Base-by-base conservation (phyloP, 2,888 invertebrate species). In the Microplitis manilae region DNA sequence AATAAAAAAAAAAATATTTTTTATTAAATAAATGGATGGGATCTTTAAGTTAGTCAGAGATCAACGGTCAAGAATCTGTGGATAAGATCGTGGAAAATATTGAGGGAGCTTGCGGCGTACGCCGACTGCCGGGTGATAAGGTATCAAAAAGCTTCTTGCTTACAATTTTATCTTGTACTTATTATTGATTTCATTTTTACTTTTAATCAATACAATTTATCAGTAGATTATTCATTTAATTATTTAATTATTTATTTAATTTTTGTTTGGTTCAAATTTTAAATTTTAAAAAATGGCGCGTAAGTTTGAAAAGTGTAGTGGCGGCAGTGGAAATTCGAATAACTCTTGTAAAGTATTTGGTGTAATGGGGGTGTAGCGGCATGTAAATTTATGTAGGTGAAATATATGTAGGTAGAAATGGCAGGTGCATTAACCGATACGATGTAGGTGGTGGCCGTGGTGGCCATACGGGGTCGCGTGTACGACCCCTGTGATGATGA, bases 401-500 rank as follows among this genome's bases (percentile, higher is more conserved):
- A 70, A 20, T n/a, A n/a, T 41, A 39, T 70, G 39, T n/a, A 15
- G 13, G 39, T 59, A 70, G 40, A 73, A 59, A 65, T 38, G 65
- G 71, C 71, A 74, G 74, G 74, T 77, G 70, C 71, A 30, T 39
- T 74, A 41, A 70, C 20, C 50, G 13, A 20, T 30, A 20, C 6
- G 65, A 30, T 70, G 61, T 61, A 62, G 74, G 74, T 77, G 77
- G 74, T 75, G 62, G 71, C 69, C 69, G 68, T 40, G 64, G 50
- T 50, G 38, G 65, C 67, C 65, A 50, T 65, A n/a, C 41, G 77
- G 77, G 68, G 60, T 77, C 77, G 77, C 74, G 77, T 74, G 74
- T 59, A 75, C 74, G 68, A 77, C 77, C 77, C 77, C 77, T 77
- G 71, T 65, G 73, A 76, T 59, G 50, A 50, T 50, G 13, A 50